Evolutionary conservation across 2,888 invertebrate genomes (phyloP), one percentile per base, ranked within the genome.

Genomic region (Xanthorhoe spadicearia): DNA sequence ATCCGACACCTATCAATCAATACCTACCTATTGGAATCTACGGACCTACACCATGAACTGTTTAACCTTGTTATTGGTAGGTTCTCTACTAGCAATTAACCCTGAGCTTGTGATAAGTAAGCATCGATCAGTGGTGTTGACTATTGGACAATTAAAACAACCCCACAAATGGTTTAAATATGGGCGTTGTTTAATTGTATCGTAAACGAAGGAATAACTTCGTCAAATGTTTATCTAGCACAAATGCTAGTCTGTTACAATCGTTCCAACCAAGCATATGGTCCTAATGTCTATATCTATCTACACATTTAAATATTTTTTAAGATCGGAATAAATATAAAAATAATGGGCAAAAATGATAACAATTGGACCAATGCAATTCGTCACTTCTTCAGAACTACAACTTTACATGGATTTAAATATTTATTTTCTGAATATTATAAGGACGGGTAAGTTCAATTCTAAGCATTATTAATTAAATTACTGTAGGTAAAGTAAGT

Each of bases 351-450:
- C 13, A 57, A 50, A 61, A 32, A 50, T 18, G 35, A 53, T 46
- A 46, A 57, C 8, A 64, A 74, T 13, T 58, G 73, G 1, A 72
- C 76, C 1, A 66, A 72, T 17, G 78, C 78, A 0, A 68, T 86
- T 9, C 77, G 72, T 32, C 78, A 85, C 1, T 92, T 86, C 64
- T 83, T 84, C 46, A 77, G 77, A 55, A 83, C 83, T 0, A 92
- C 92, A 0, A 91, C 91, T 0, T 71, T 93, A 9, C 92, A 93
- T 57, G 92, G 92, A 6, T 91, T 92, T 66, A 93, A 92, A 72
- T 92, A 92, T 78, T 73, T 92, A 28, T 73, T 63, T 13, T 83
- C 86, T 13, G 77, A 61, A 43, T 80, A 82, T 74, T 80, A 70
- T 54, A 66, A 73, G 5, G 92, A 91, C 72, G 83, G 89, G 92